Percentiles rank a stretch among this genome's conserved stretches.
phyloP scores from a whole-genome alignment of 2,888 invertebrate genomes.

The Branchellion lobata region DNA sequence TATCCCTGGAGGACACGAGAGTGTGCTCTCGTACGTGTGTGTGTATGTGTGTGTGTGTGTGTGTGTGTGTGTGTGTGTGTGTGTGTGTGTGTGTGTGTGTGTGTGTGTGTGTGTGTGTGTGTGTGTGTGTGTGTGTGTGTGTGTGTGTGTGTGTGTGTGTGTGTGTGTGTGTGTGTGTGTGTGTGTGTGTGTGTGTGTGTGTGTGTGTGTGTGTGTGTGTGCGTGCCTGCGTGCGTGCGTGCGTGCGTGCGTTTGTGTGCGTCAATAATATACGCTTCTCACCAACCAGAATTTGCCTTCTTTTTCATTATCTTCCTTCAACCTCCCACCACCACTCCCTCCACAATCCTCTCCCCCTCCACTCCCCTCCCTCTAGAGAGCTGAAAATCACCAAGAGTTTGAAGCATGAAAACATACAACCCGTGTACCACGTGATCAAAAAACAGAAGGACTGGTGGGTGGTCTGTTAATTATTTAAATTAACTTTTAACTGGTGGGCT shows the following conservation, averaged over 20 bases:
- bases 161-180: conserved; percentile 17
- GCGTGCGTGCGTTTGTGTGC: conserved; percentile 15
- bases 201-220: conserved; percentile 33
- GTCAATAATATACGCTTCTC: too few relatives aligned
- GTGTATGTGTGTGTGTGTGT: conserved; percentile 16
- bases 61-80: conserved; percentile 25
- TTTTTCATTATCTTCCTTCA: too few relatives aligned
- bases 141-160: conserved; percentile 20
- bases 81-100: conserved; percentile 12
- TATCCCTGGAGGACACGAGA: conserved; percentile 28
- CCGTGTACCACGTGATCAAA: background rate
- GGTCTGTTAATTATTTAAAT: background rate
- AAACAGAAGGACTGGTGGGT: background rate
- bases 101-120: conserved; percentile 17
- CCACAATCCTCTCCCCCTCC: too few relatives aligned
- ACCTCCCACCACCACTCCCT: too few relatives aligned
- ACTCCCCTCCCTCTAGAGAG: too few relatives aligned
- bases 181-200: conserved; percentile 30
- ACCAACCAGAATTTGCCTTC: too few relatives aligned
- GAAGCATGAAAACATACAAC: conserved; percentile 8
- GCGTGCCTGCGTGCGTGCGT: conserved; percentile 25
- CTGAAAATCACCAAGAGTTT: background rate
- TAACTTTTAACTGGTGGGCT: too few relatives aligned
- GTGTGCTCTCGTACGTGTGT: background rate
- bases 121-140: conserved; percentile 18